Base-by-base conservation (phyloP, 1,140 invertebrate genomes). In the Tachypleus tridentatus region DNA sequence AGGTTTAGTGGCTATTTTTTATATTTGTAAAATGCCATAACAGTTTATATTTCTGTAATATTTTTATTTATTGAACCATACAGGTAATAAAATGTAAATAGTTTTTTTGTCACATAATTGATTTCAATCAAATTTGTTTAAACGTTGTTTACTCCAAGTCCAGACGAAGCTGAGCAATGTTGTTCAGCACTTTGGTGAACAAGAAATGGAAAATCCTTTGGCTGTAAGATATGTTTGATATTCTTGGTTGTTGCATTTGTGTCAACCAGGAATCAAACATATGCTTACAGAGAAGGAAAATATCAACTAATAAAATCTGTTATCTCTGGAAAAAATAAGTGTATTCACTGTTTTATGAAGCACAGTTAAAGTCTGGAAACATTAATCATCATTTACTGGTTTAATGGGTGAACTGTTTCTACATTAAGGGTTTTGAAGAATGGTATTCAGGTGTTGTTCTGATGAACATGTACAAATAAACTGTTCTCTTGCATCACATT, bases 141-240 rank as follows among this genome's bases (percentile, higher is more conserved):
- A 54, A 54, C 1, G 53, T n/a, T 8, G n/a, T 54, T 9, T n/a
- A 8, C 53, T 9, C 8, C n/a, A 9, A 9, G 53, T n/a, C n/a
- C 11, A 51, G 4, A 29, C 9, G 50, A 61, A n/a, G 4, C 52
- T 54, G 53, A 29, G n/a, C 8, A 4, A 60, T 64, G 49, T 7
- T 48, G 57, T 51, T 47, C 49, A 47, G 5, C 47, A 51, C 57
- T n/a, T 60, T 4, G 9, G 52, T 51, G 49, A 58, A 58, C 6
- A 49, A 7, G 29, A 62, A 8, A 52, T 29, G 5, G 50, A 60
- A 54, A 59, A n/a, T 10, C 60, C 50, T 58, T 29, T 75, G 79
- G 78, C 88, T 84, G 83, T 89, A 78, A 95, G 93, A 97, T 97
- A 97, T 97, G 93, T 97, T 97, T 97, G 93, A 96, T 97, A 97